These are phyloP conservation scores for Plectus sambesii DNA, from an alignment of 1,140 invertebrate genomes.

Conservation along the genomic window DNA sequence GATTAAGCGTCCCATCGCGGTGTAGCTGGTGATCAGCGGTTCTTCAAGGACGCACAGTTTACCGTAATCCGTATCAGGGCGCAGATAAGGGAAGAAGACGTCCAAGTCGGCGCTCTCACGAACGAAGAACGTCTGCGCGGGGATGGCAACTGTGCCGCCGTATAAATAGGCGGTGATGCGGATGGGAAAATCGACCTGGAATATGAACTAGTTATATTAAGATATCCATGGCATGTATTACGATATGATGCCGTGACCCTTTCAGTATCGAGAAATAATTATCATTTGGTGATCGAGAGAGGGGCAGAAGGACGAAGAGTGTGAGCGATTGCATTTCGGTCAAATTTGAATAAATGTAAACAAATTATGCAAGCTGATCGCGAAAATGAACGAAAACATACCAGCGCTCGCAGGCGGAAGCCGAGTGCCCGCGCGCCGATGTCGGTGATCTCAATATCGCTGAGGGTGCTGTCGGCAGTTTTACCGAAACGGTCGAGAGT, in stretches of 20 bases:
- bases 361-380: too few relatives aligned
- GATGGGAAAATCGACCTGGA: constrained; percentile 15
- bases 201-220: too few relatives aligned
- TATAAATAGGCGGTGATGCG: constrained; percentile 19
- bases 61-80: constrained; percentile 29
- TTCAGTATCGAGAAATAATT: too few relatives aligned
- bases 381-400: too few relatives aligned
- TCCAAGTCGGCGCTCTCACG: constrained; percentile 25
- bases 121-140: constrained; percentile 30
- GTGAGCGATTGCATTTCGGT: too few relatives aligned
- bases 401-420: constrained; percentile 17
- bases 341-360: too few relatives aligned
- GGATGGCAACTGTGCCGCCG: constrained; percentile 22
- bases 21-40: constrained; percentile 26
- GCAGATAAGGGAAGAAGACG: constrained; percentile 26
- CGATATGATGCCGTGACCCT: too few relatives aligned
- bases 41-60: constrained; percentile 28
- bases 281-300: too few relatives aligned
- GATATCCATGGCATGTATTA: too few relatives aligned
- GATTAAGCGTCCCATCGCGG: constrained; percentile 29
- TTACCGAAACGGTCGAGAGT: constrained; percentile 30
- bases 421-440: constrained; percentile 29
- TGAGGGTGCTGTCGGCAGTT: constrained; percentile 23
- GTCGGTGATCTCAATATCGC: constrained; percentile 27
- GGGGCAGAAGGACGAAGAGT: too few relatives aligned